phyloP scores from a whole-genome alignment of 2,888 invertebrate genomes.

The Serrognathus titanus region DNA sequence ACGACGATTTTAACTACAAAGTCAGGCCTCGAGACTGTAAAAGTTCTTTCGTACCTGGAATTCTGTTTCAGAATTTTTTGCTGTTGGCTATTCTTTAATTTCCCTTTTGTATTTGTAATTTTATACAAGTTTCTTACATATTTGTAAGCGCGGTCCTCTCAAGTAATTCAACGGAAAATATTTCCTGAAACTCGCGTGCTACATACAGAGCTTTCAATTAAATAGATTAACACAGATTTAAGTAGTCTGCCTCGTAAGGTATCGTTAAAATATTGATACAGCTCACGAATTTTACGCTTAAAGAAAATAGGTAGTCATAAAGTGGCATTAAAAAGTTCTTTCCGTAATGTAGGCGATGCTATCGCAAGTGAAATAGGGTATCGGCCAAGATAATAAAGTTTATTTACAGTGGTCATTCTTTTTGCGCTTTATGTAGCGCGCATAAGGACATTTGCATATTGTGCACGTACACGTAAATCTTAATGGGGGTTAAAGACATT shows the following conservation, averaged over 20 bases:
- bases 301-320: background rate
- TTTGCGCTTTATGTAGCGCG: conserved; percentile 12
- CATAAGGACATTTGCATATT: conserved; percentile 14
- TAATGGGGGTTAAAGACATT: conserved; percentile 7
- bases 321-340: conserved; percentile 5
- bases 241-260: background rate
- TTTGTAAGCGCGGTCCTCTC: no score
- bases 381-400: conserved; percentile 14
- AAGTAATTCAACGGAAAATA: no score
- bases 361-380: conserved; percentile 2
- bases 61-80: no score
- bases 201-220: background rate
- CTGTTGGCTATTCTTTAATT: no score
- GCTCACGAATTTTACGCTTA: background rate
- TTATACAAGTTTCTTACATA: no score
- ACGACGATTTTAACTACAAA: no score
- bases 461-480: conserved; percentile 8
- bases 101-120: no score
- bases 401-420: conserved; percentile 10
- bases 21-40: no score
- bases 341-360: background rate
- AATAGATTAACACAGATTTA: no score
- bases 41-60: no score
- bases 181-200: background rate
- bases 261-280: background rate